These are phyloP conservation scores for Frankliniella intonsa DNA, from an alignment of 2,888 invertebrate species.

Conservation along the genomic window DNA sequence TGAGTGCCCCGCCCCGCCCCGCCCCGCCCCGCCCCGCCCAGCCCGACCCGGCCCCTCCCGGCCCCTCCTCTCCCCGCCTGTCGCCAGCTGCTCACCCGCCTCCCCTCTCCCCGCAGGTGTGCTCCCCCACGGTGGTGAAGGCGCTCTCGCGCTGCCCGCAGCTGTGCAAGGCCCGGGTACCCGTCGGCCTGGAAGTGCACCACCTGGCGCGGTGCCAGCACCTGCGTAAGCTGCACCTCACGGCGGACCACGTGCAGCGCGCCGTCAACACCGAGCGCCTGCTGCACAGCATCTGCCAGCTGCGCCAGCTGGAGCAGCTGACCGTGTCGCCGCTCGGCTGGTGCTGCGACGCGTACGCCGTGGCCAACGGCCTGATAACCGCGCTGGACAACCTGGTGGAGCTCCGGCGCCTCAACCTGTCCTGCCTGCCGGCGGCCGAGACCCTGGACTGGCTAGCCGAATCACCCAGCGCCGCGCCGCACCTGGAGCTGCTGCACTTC, in stretches of 20 bases:
- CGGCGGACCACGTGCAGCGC: not conserved
- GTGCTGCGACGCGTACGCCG: not conserved
- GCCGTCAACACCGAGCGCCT: not conserved
- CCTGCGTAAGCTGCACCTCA: not conserved
- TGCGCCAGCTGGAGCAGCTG: not conserved
- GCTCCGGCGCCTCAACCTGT: not conserved
- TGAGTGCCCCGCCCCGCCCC: not conserved
- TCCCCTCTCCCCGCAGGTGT: not conserved
- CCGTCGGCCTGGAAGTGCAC: not conserved
- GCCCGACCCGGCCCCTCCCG: too few species aligned
- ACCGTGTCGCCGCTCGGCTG: not conserved
- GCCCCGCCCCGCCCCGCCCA: not conserved
- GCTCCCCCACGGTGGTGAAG: not conserved
- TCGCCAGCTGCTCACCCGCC: not conserved
- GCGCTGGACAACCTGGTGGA: not conserved
- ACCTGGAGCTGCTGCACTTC: not conserved
- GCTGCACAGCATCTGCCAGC: not conserved
- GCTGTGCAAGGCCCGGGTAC: not conserved
- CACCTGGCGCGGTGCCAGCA: not conserved
- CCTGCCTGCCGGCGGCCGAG: not conserved
- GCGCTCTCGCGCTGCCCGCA: not conserved
- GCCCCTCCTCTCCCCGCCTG: not conserved
- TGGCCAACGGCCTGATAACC: not conserved
- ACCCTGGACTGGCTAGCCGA: not conserved
- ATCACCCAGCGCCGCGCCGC: not conserved